A percentile compares a stretch with the other conserved stretches of the same genome.
Conservation (phyloP, 2,888 invertebrate genomes). For the Blera fallax region DNA sequence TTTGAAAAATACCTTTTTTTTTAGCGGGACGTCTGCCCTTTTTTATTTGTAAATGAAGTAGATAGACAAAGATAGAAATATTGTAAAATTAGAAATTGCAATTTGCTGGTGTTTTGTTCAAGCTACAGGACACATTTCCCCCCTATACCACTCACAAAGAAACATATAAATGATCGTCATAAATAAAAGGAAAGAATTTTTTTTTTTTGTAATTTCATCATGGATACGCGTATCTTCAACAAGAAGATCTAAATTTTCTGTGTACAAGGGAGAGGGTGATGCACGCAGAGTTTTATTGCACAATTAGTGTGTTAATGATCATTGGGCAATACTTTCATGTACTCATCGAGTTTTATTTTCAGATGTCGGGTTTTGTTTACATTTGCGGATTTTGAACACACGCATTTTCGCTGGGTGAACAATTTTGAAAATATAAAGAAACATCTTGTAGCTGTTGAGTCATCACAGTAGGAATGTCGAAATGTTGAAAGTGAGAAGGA, state of each 20-base stretch:
- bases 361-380: constrained; percentile 55
- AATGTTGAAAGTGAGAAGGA: constrained; percentile 52
- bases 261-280: neutral
- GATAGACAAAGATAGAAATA: neutral
- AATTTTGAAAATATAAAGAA: constrained; percentile 28
- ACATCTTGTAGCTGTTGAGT: constrained; percentile 1
- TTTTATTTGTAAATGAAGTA: constrained; percentile 8
- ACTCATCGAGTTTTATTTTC: constrained; percentile 60
- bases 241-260: constrained; percentile 6
- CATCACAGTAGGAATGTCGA: neutral
- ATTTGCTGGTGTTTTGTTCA: constrained; percentile 41
- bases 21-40: constrained; percentile 38
- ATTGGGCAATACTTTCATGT: constrained; percentile 61
- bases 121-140: neutral
- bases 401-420: constrained; percentile 3
- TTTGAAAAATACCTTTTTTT: neutral
- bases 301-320: constrained; percentile 66
- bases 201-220: neutral
- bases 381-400: constrained; percentile 48
- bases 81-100: constrained; percentile 61
- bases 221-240: neutral
- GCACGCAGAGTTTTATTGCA: constrained; percentile 62
- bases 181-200: constrained; percentile 18
- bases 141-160: neutral
- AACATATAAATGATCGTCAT: constrained; percentile 28